Percentiles rank a stretch among this genome's conserved stretches.
These are phyloP conservation scores for Diacarnus erythraeanus DNA, from an alignment of 37 sponge, comb jelly and placozoan genomes.

Conservation along the genomic window DNA sequence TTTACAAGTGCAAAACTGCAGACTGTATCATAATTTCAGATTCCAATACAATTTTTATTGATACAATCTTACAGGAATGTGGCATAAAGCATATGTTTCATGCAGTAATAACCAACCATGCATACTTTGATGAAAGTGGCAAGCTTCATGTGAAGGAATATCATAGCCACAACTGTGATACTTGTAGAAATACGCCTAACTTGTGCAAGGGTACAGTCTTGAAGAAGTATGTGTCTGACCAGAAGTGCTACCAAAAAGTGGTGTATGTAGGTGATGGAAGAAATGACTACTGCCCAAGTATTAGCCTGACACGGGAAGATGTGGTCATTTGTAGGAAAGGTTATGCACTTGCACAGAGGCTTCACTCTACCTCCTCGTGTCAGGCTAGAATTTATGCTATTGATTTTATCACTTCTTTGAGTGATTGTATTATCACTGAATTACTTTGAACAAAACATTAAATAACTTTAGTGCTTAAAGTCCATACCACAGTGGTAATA, in stretches of 20 bases:
- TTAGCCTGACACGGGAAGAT: slow-evolving; percentile 41
- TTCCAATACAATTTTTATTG: slow-evolving; percentile 73
- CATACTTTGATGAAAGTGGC: slow-evolving; percentile 59
- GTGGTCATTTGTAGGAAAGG: slow-evolving; percentile 71
- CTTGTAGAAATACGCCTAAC: slow-evolving; percentile 53
- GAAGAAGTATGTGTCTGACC: slow-evolving; percentile 17
- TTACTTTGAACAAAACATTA: too few relatives aligned
- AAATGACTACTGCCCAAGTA: slow-evolving; percentile 60
- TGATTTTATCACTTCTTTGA: slow-evolving; percentile 27
- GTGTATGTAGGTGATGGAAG: slow-evolving; percentile 82
- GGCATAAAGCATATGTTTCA: slow-evolving; percentile 36
- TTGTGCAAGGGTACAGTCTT: slow-evolving; percentile 73
- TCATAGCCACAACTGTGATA: slow-evolving; percentile 54
- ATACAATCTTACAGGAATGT: slow-evolving; percentile 48
- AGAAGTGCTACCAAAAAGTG: slow-evolving; percentile 14
- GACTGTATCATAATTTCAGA: slow-evolving; percentile 76
- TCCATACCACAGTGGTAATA: too few relatives aligned
- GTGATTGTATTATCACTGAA: slow-evolving; percentile 14
- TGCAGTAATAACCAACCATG: slow-evolving; percentile 64
- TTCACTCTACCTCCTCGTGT: not conserved
- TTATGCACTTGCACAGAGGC: slow-evolving; percentile 22
- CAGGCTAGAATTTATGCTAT: slow-evolving; percentile 17
- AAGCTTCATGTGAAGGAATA: slow-evolving; percentile 38
- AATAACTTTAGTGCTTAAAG: too few relatives aligned
- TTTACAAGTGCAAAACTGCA: not conserved